Base-by-base conservation (phyloP, 2,113 vertebrate species). In the Rhagologus leucostigma region DNA sequence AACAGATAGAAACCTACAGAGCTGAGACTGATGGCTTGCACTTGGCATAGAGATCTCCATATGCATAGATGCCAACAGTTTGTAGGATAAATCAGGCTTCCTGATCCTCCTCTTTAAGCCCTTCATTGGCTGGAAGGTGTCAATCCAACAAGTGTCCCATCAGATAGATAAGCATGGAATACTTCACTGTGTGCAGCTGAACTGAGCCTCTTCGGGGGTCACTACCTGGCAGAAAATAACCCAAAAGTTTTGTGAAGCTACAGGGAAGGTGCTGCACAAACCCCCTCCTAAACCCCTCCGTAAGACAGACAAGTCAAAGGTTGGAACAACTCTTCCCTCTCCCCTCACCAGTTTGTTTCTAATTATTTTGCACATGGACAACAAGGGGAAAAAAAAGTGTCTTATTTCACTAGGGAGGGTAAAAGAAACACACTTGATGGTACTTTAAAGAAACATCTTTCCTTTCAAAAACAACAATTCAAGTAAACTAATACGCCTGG, bases 381-480 rank as follows among this genome's bases (percentile, higher is more conserved):
- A 81, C 18, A 90, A 29, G 35, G 29, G 29, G 1, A 23, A 53
- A 77, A 76, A 3, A 55, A 56, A 1, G 22, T 30, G 35, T 50
- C 30, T 87, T 47, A 26, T 91, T 95, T 94, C 55, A 29, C 42
- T 47, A 49, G 42, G 74, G 77, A 91, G 35, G 29, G 23, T 39
- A 29, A 70, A 68, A 77, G 50, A 83, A 87, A 84, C n/a, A 87
- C 47, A 24, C 37, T 90, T 91, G 60, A 94, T 87, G 56, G n/a
- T 73, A 79, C 74, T 94, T 84, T 69, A 87, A 92, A 90, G 73
- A 84, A 79, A 79, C 26, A 19, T 64, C 23, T 74, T 90, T 74
- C 85, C 60, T 78, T 95, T 94, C 76, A 93, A 92, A 93, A 96
- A 35, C 84, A 92, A 88, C 49, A 77, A 17, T 57, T 88, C 15